Base-by-base conservation (phyloP, 2,797 vertebrate genomes). In the Oreonectes daqikongensis region DNA sequence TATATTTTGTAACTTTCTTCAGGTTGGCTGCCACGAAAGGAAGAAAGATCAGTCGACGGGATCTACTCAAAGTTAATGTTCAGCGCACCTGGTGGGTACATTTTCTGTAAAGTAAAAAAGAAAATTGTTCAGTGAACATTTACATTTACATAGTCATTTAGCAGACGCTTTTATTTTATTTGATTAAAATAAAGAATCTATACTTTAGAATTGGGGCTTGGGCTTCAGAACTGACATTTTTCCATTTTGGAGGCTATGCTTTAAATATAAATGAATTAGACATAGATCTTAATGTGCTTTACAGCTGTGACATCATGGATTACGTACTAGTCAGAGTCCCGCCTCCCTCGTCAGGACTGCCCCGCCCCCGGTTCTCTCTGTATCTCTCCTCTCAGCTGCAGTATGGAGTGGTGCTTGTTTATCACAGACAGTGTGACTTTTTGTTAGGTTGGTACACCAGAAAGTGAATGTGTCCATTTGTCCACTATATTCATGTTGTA, bases 371-470 rank as follows among this genome's bases (percentile, higher is more conserved):
- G 30, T 94, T 97, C 87, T 96, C 95, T 57, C 94, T 97, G 68
- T 97, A 97, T 84, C 93, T 97, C 4, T 97, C 95, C 18, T 93
- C 94, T 2, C 95, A 95, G 89, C 94, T 97, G 59, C 95, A 96
- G 87, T 96, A 94, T 0, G 96, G 95, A 0, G 84, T 96, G 3
- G 66, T 97, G 14, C 77, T 94, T 0, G 93, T 97, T 76, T 97
- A 90, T 85, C 93, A 88, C 76, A 92, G 90, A 0, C 96, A 97
- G 85, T 97, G 95, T 84, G 88, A 72, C 35, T 89, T 95, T 46
- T 88, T 95, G 2, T 86, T 96, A 38, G 92, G 95, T 96, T 85
- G 87, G 90, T 66, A 18, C 10, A 14, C 18, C 2, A 11, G 24
- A 24, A 4, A 14, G 18, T 18, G 26, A 12, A 40, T 28, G 18